Percentiles rank a stretch among this genome's conserved stretches.
Evolutionary conservation across 2,888 invertebrate species (phyloP).

Genomic region (Cantharis rustica): DNA sequence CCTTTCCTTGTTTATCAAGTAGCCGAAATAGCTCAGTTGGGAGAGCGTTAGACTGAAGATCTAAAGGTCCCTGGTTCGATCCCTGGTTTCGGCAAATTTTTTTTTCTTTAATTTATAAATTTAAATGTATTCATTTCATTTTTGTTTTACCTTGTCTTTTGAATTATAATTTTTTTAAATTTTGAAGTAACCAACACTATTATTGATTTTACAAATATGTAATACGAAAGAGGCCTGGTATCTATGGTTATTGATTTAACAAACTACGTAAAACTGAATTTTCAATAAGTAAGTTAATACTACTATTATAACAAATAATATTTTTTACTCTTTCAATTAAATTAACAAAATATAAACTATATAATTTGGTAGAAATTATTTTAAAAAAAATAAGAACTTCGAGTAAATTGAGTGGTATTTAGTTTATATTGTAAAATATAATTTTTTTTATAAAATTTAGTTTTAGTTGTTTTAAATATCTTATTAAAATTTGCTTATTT

Average conservation of each 20-base stretch:
- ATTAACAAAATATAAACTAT: too few species aligned
- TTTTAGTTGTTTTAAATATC: too few species aligned
- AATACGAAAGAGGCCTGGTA: background rate
- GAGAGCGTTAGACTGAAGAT: constrained; percentile 81
- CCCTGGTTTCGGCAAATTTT: constrained; percentile 69
- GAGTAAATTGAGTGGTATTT: too few species aligned
- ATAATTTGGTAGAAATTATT: too few species aligned
- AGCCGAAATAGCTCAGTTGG: constrained; percentile 81
- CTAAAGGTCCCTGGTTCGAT: constrained; percentile 77
- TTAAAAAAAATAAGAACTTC: too few species aligned
- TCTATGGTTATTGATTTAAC: background rate
- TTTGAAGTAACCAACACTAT: background rate
- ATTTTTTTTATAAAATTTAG: too few species aligned
- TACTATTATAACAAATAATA: background rate
- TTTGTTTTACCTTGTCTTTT: too few species aligned
- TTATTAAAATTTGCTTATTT: background rate
- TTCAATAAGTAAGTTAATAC: background rate
- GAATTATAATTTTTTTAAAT: background rate
- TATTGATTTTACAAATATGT: background rate
- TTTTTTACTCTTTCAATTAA: background rate
- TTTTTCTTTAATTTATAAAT: too few species aligned
- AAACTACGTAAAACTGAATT: background rate
- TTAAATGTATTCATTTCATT: too few species aligned
- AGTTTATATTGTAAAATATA: too few species aligned
- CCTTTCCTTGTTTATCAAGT: background rate